phyloP scores from a whole-genome alignment of 2,888 invertebrate genomes.

The Kryphioiulus occultus region DNA sequence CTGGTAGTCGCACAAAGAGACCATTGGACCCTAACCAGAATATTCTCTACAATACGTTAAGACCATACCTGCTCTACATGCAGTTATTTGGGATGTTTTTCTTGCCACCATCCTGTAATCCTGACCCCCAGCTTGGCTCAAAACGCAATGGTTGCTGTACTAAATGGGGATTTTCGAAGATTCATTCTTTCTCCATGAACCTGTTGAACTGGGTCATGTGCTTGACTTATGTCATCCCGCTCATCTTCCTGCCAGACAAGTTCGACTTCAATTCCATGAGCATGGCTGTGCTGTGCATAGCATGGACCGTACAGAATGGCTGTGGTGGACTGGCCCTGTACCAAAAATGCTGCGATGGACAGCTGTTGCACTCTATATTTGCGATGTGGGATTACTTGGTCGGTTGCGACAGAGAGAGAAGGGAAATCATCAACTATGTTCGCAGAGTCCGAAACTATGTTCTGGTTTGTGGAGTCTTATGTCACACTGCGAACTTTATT shows the following conservation, averaged over 20 bases:
- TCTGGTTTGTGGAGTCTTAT: not conserved
- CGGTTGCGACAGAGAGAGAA: not conserved
- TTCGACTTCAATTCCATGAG: conserved; percentile 9
- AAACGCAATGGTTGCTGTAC: not conserved
- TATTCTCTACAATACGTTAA: not conserved
- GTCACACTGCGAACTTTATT: not conserved
- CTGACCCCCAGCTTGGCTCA: not conserved
- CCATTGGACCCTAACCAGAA: not conserved
- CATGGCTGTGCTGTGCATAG: conserved; percentile 23
- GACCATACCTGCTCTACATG: not conserved
- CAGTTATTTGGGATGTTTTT: not conserved
- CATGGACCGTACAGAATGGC: not conserved
- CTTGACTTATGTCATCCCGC: not conserved
- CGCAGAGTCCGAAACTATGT: not conserved
- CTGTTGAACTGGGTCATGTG: not conserved
- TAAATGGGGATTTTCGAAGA: not conserved
- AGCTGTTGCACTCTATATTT: not conserved
- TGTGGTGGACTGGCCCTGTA: not conserved
- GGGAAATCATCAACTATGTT: not conserved
- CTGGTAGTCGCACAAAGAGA: not conserved
- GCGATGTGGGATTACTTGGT: not conserved
- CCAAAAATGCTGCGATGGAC: not conserved
- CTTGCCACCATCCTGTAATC: not conserved
- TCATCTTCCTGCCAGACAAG: not conserved
- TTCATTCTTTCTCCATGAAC: not conserved